These are phyloP conservation scores for Drosophila pectinifera DNA, from an alignment of 1,140 invertebrate genomes.

Conservation along the genomic window DNA sequence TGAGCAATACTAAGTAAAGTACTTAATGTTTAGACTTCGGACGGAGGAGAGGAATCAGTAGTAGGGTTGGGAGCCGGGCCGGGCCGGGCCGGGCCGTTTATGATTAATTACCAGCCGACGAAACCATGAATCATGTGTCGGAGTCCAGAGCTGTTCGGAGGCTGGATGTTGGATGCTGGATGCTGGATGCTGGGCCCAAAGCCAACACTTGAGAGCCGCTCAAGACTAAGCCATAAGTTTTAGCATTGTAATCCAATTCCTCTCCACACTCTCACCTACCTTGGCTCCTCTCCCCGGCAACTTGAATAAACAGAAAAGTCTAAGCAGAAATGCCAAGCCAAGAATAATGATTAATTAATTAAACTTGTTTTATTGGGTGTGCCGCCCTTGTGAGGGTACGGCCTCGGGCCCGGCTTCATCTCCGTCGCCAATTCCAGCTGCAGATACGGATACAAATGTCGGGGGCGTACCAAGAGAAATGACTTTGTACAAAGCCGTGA, in stretches of 20 bases:
- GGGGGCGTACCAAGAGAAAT: constrained; percentile 46
- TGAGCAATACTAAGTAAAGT: constrained; percentile 73
- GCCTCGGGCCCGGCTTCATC: background rate
- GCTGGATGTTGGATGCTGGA: background rate
- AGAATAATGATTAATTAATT: constrained; percentile 81
- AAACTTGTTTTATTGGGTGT: constrained; percentile 77
- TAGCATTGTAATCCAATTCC: constrained; percentile 70
- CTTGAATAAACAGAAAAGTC: constrained; percentile 66
- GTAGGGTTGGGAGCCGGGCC: constrained; percentile 20
- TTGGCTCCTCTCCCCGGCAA: constrained; percentile 22
- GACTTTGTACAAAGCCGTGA: constrained; percentile 56
- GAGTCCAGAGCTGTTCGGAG: constrained; percentile 20
- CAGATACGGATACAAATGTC: constrained; percentile 33
- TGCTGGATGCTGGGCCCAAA: background rate
- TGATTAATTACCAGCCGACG: constrained; percentile 68
- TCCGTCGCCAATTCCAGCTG: constrained; percentile 4
- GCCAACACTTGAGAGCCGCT: constrained; percentile 38
- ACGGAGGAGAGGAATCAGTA: constrained; percentile 7
- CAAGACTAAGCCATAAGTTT: constrained; percentile 68
- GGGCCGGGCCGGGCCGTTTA: too few species aligned
- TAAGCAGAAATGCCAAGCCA: constrained; percentile 62
- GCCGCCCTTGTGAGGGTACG: constrained; percentile 20
- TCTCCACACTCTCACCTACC: background rate
- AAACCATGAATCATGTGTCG: constrained; percentile 38
- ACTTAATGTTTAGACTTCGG: constrained; percentile 46